Evolutionary conservation across 2,888 invertebrate genomes (phyloP), one percentile per base, ranked within the genome.

Genomic region (Maniola hyperantus): DNA sequence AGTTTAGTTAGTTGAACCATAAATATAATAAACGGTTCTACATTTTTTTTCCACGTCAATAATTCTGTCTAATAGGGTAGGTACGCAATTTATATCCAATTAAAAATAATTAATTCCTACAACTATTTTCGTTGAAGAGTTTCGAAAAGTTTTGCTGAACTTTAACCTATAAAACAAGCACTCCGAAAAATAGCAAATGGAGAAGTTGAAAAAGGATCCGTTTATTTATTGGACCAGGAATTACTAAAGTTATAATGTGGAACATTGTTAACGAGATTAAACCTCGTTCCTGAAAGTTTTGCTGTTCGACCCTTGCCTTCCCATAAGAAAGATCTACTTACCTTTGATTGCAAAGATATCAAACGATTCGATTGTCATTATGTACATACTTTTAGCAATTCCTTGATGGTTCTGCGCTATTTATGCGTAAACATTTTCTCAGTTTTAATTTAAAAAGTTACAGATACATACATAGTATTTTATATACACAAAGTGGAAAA

Each of bases 211-310:
- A 54, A 6, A 15, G n/a, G 8, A 54, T 36, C 54, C 54, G 36
- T 36, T 34, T 54, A 54, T 54, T 54, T 54, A 54, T 54, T 54
- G 1, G 36, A 7, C 10, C 36, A 33, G 33, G 15, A 36, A 55
- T 36, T 36, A 15, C 15, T 10, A 39, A 53, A 55, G 55, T 55
- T 55, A 15, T 55, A 36, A 55, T 36, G 36, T 36, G 5, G 55
- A 18, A 55, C 36, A 55, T 48, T 55, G 55, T 46, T 46, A 34
- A 55, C 33, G 18, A 34, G 11, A 18, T 20, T 42, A 60, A 59
- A 8, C n/a, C 7, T 59, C 5, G 15, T 46, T 44, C 5, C 10
- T 11, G 20, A 59, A 33, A 36, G 53, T 53, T 36, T 55, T 36
- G 36, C 15, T 55, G 15, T 36, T 39, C 2, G 54, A 34, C 18